Conservation (phyloP, 2,888 invertebrate genomes). For the Orthosia gracilis region DNA sequence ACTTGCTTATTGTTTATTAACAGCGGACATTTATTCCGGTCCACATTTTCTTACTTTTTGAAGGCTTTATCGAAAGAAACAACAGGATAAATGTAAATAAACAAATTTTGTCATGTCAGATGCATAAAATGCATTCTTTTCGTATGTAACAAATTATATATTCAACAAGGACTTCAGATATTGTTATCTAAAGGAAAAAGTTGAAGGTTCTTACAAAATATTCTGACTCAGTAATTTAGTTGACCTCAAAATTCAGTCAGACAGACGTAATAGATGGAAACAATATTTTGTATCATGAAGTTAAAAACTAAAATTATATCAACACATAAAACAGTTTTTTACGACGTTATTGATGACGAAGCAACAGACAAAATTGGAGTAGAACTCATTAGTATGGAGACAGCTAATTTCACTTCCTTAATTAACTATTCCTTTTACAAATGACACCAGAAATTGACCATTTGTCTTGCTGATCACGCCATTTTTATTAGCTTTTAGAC, state of each 20-base stretch:
- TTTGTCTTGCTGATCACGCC: constrained; percentile 31
- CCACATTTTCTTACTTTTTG: neutral
- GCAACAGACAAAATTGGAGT: constrained; percentile 21
- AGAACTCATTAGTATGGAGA: constrained; percentile 38
- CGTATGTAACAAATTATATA: constrained; percentile 11
- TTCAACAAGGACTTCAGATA: constrained; percentile 30
- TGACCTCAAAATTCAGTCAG: neutral
- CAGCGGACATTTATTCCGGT: neutral
- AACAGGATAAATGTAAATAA: constrained; percentile 36
- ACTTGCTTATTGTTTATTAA: constrained; percentile 1
- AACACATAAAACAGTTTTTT: constrained; percentile 13
- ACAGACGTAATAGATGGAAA: neutral
- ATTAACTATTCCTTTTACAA: constrained; percentile 49
- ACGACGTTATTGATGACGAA: constrained; percentile 26
- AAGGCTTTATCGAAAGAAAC: constrained; percentile 10
- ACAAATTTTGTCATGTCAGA: constrained; percentile 31
- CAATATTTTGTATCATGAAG: neutral
- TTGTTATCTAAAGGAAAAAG: constrained; percentile 29
- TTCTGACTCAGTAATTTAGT: constrained; percentile 3
- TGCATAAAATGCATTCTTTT: constrained; percentile 35
- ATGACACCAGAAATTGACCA: constrained; percentile 23
- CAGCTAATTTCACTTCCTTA: constrained; percentile 60
- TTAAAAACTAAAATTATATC: neutral
- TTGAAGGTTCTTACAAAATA: constrained; percentile 32
- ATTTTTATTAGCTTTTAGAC: constrained; percentile 5